Percentiles rank a stretch among this genome's conserved stretches.
phyloP scores from a whole-genome alignment of 2,888 invertebrate genomes.

The Patella pellucida region DNA sequence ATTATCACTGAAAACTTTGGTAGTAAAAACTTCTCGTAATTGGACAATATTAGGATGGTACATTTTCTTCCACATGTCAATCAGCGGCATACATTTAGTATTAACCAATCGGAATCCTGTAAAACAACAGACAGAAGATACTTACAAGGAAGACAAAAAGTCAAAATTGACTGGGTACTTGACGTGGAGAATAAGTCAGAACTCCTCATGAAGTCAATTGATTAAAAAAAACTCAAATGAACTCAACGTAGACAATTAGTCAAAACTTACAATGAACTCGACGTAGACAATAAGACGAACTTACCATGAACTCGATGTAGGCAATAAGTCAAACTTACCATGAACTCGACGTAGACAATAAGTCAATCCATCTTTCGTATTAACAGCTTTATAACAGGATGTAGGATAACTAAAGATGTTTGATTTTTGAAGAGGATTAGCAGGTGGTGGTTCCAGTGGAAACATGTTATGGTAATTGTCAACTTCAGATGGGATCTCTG shows the following conservation, averaged over 20 bases:
- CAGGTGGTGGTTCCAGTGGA: constrained; percentile 81
- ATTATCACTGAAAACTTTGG: constrained; percentile 92
- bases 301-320: constrained; percentile 80
- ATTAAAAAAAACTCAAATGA: too few species aligned
- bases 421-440: constrained; percentile 75
- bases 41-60: constrained; percentile 95
- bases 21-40: constrained; percentile 92
- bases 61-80: constrained; percentile 95
- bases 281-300: constrained; percentile 17
- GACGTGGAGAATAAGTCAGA: neutral
- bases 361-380: constrained; percentile 77
- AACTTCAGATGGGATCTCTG: constrained; percentile 87
- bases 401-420: constrained; percentile 82
- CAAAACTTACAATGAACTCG: constrained; percentile 75
- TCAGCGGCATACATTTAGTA: constrained; percentile 85
- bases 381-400: constrained; percentile 88
- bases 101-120: constrained; percentile 84
- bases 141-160: constrained; percentile 14
- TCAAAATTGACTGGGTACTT: too few species aligned
- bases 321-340: constrained; percentile 71
- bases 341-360: constrained; percentile 91
- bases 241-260: constrained; percentile 89
- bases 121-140: constrained; percentile 80
- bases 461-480: constrained; percentile 91
- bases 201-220: constrained; percentile 83